Conservation (phyloP, 2,797 vertebrate species). For the Hydrolagus colliei region DNA sequence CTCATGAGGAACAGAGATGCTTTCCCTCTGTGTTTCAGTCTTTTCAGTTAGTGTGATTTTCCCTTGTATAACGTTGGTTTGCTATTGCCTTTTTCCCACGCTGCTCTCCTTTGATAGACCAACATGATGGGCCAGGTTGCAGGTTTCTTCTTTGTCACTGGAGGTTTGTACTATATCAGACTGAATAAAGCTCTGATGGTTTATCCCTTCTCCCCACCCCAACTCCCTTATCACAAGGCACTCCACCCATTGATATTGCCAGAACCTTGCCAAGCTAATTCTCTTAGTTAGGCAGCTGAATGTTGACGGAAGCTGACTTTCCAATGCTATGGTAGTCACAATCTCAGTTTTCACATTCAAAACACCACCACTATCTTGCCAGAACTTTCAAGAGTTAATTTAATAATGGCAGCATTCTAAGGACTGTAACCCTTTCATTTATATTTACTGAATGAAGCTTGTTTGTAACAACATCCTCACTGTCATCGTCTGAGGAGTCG, state of each 20-base stretch:
- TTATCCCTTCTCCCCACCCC: background rate
- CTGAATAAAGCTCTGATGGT: too few relatives aligned
- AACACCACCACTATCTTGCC: background rate
- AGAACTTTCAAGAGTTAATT: background rate
- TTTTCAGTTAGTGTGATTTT: background rate
- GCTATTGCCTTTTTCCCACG: background rate
- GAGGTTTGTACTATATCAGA: too few relatives aligned
- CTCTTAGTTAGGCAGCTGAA: background rate
- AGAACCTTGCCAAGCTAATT: background rate
- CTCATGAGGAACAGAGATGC: background rate
- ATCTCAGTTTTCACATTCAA: background rate
- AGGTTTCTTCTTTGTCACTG: background rate
- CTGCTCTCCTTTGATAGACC: background rate
- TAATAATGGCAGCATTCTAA: background rate
- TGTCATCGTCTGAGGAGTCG: slow-evolving; percentile 57
- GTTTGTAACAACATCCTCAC: slow-evolving; percentile 61
- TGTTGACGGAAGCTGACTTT: background rate
- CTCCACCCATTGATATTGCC: background rate
- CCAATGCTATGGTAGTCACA: background rate
- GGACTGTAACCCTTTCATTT: slow-evolving; percentile 35
- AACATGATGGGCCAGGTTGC: background rate
- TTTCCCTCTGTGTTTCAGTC: background rate
- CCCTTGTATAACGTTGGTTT: background rate
- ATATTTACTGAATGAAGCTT: slow-evolving; percentile 47
- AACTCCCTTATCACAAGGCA: background rate